These are phyloP conservation scores for Ctenodactylus gundi DNA, from an alignment of 2,113 vertebrate genomes.

Conservation along the genomic window DNA sequence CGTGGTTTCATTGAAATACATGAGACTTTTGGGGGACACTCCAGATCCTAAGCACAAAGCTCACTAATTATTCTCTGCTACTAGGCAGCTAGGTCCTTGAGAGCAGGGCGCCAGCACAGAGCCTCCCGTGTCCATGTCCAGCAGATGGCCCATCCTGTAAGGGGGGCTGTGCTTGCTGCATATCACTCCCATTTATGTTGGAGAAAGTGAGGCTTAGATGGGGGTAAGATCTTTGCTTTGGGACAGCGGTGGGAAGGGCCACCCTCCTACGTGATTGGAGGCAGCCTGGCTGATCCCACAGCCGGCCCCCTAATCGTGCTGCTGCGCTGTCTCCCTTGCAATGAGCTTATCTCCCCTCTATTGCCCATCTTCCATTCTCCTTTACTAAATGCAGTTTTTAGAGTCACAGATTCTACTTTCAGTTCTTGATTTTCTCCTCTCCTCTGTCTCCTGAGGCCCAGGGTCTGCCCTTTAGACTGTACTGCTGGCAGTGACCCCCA, in stretches of 20 bases:
- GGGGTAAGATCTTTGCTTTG: neutral
- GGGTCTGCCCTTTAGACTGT: neutral
- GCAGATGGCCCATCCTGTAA: neutral
- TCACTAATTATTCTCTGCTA: neutral
- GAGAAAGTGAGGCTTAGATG: neutral
- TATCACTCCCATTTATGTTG: neutral
- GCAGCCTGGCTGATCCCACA: neutral
- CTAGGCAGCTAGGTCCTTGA: neutral
- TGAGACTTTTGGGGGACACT: too few relatives aligned
- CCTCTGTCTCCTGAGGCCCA: neutral
- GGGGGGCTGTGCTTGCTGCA: neutral
- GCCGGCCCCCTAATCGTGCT: fast-evolving
- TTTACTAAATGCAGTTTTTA: neutral
- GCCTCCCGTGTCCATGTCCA: neutral
- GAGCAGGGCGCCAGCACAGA: neutral
- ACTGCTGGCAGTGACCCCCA: neutral
- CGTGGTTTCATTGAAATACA: too few relatives aligned
- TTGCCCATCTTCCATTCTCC: neutral
- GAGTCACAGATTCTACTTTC: neutral
- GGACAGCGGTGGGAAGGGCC: neutral
- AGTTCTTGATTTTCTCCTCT: neutral
- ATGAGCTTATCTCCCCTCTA: fast-evolving
- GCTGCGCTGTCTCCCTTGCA: neutral
- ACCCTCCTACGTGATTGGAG: neutral
- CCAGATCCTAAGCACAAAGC: too few relatives aligned